Conservation (phyloP, 2,888 invertebrate species). For the Patella caerulea region DNA sequence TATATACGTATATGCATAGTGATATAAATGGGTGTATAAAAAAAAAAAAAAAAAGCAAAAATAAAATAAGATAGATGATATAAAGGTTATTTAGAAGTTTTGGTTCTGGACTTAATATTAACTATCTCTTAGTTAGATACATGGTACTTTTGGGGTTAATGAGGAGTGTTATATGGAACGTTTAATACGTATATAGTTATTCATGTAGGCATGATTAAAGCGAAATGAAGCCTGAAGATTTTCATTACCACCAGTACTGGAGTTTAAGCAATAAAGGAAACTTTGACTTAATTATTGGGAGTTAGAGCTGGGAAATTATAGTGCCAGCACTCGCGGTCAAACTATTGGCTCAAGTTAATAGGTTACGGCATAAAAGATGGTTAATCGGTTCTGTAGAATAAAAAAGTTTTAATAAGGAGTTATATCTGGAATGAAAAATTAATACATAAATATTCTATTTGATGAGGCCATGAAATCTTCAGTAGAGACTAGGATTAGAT, state of each 20-base stretch:
- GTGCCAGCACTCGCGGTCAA: slow-evolving; percentile 62
- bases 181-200: background rate
- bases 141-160: background rate
- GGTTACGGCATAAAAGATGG: slow-evolving; percentile 22
- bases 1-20: no score
- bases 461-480: slow-evolving; percentile 30
- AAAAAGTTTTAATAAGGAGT: slow-evolving; percentile 12
- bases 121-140: slow-evolving; percentile 3
- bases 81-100: no score
- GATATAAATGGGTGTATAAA: no score
- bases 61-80: no score
- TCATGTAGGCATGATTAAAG: background rate
- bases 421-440: background rate
- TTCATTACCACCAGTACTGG: slow-evolving; percentile 21
- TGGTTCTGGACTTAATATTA: slow-evolving; percentile 15
- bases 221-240: background rate
- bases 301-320: slow-evolving; percentile 33
- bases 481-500: slow-evolving; percentile 52
- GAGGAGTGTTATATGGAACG: background rate
- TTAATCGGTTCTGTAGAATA: background rate
- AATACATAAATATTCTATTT: background rate
- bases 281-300: slow-evolving; percentile 13
- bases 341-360: slow-evolving; percentile 40
- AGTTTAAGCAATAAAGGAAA: slow-evolving; percentile 20
- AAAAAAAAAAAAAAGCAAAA: no score